Conservation (phyloP, 2,113 vertebrate species). For the Recurvirostra avosetta region DNA sequence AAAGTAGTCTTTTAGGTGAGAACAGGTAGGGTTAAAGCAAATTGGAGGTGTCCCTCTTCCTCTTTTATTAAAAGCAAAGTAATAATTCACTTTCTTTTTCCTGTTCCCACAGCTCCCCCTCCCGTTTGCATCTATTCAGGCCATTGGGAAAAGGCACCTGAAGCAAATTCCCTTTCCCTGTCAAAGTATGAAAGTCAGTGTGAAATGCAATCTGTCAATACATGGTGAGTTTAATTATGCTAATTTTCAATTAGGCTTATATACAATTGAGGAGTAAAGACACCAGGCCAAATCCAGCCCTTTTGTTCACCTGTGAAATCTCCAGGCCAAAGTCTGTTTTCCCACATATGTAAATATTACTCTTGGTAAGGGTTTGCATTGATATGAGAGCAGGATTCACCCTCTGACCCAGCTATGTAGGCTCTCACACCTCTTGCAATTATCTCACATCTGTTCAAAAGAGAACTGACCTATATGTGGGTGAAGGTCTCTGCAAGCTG, state of each 20-base stretch:
- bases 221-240: not conserved
- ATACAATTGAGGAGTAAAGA: not conserved
- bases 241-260: not conserved
- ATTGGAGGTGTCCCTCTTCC: not conserved
- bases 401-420: not conserved
- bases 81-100: not conserved
- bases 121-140: not conserved
- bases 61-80: not conserved
- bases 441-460: not conserved
- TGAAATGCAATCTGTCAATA: not conserved
- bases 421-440: constrained; percentile 22
- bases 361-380: not conserved
- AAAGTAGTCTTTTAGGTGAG: not conserved
- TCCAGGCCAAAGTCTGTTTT: not conserved
- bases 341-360: not conserved
- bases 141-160: not conserved
- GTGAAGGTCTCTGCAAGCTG: not conserved
- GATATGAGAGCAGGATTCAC: not conserved
- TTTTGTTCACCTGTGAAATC: not conserved
- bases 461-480: constrained; percentile 8
- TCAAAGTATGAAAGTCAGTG: not conserved
- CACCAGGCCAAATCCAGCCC: not conserved
- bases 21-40: not conserved
- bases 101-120: constrained; percentile 54
- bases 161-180: not conserved